Percentiles rank a stretch among this genome's conserved stretches.
These are phyloP conservation scores for Heliocidaris tuberculata DNA, from an alignment of 35 echinoderm and acorn worm species.

Conservation along the genomic window DNA sequence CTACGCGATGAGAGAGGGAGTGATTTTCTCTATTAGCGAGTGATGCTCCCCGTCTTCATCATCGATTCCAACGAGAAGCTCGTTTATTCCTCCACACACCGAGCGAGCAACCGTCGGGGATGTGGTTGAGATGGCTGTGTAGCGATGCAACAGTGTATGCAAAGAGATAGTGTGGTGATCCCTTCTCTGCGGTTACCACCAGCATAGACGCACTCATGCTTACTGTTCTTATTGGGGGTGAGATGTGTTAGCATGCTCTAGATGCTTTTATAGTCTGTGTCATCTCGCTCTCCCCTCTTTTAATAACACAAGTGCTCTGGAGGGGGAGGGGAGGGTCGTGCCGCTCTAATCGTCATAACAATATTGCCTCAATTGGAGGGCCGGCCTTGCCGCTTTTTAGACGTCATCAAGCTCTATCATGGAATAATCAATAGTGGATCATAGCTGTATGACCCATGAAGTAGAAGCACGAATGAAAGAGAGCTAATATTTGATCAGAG, in stretches of 20 bases:
- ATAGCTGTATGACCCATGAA: slow-evolving; percentile 1
- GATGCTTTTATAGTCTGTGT: neutral
- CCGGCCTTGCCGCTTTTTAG: neutral
- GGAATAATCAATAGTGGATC: neutral
- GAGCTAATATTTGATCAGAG: slow-evolving; percentile 8
- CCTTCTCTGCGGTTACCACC: neutral
- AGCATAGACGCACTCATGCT: neutral
- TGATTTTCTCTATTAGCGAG: slow-evolving; percentile 2
- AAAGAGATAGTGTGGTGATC: neutral
- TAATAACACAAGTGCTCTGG: neutral
- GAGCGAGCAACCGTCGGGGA: neutral
- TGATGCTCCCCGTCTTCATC: neutral
- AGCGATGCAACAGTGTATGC: slow-evolving; percentile 15
- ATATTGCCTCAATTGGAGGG: slow-evolving; percentile 1
- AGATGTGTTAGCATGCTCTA: slow-evolving; percentile 8
- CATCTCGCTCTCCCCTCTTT: neutral
- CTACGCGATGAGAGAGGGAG: slow-evolving; percentile 13
- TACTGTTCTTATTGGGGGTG: neutral
- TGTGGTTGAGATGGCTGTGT: neutral
- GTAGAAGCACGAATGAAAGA: neutral
- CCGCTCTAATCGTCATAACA: slow-evolving; percentile 2
- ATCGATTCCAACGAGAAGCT: neutral
- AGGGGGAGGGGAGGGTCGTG: neutral
- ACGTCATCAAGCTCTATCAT: slow-evolving; percentile 9
- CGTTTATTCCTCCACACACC: slow-evolving; percentile 15